These are phyloP conservation scores for Fissipunctia ypsillon DNA, from an alignment of 2,888 invertebrate species.

Conservation along the genomic window DNA sequence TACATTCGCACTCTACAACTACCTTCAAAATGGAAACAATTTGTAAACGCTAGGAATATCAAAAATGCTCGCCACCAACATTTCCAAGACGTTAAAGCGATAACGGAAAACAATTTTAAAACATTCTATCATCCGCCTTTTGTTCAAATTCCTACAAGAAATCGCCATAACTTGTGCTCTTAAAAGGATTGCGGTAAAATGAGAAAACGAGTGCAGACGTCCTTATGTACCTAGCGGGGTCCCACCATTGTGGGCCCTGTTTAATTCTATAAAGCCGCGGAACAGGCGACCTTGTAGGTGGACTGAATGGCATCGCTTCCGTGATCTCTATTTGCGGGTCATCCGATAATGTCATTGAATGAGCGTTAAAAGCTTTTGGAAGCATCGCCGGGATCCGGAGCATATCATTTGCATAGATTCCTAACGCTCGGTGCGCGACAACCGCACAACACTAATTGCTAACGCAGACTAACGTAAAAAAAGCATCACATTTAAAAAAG, in stretches of 20 bases:
- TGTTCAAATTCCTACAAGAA: constrained; percentile 77
- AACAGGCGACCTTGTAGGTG: constrained; percentile 78
- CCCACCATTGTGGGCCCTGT: constrained; percentile 59
- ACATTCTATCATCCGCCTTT: constrained; percentile 80
- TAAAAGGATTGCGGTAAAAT: constrained; percentile 83
- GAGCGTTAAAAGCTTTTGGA: constrained; percentile 80
- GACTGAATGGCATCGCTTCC: constrained; percentile 80
- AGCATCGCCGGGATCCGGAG: constrained; percentile 67
- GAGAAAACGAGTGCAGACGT: constrained; percentile 73
- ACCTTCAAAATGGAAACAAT: constrained; percentile 56
- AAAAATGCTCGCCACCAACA: constrained; percentile 61
- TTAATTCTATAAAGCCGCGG: constrained; percentile 73
- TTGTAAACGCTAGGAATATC: constrained; percentile 50
- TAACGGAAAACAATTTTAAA: constrained; percentile 77
- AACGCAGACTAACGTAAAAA: constrained; percentile 90
- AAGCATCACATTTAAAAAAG: constrained; percentile 90
- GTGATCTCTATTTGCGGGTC: constrained; percentile 74
- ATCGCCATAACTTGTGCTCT: constrained; percentile 80
- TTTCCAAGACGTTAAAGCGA: constrained; percentile 62
- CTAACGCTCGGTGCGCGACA: constrained; percentile 84
- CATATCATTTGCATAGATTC: constrained; percentile 85
- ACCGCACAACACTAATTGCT: constrained; percentile 90
- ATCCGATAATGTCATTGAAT: constrained; percentile 74
- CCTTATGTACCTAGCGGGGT: constrained; percentile 57
- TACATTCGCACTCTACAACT: constrained; percentile 21